phyloP scores from a whole-genome alignment of 2,888 invertebrate genomes.

The Omphaloscelis lunosa region DNA sequence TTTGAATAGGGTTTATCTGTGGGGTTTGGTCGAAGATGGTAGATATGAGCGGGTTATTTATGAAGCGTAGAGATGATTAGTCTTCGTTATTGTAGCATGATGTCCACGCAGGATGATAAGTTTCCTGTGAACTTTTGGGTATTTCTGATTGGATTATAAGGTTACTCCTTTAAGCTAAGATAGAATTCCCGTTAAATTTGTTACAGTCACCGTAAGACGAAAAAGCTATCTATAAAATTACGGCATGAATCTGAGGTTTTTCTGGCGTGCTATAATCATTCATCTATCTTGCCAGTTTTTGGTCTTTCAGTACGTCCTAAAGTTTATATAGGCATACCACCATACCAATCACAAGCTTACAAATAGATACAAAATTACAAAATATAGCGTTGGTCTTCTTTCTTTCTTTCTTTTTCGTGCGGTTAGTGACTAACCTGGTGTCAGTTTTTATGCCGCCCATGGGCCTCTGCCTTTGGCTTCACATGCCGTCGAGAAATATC shows the following conservation, averaged over 20 bases:
- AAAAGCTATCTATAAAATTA: background rate
- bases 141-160: background rate
- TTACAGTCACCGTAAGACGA: background rate
- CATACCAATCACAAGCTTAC: background rate
- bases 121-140: background rate
- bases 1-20: constrained; percentile 75
- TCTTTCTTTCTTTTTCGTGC: too few species aligned
- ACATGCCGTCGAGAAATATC: too few species aligned
- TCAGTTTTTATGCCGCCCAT: too few species aligned
- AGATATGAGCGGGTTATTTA: background rate
- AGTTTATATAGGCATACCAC: background rate
- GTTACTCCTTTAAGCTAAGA: background rate
- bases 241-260: background rate
- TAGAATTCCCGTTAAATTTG: background rate
- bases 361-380: background rate
- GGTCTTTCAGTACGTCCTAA: background rate
- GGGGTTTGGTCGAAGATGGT: constrained; percentile 22
- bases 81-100: too few species aligned
- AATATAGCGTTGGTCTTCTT: background rate
- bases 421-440: too few species aligned
- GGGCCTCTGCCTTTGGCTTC: too few species aligned
- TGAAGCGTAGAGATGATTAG: background rate
- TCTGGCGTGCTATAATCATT: background rate
- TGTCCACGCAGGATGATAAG: too few species aligned
- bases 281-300: background rate